Percentiles rank a stretch among this genome's conserved stretches.
Evolutionary conservation across 37 sponge, comb jelly and placozoan genomes (phyloP).

Genomic region (Cladorhizidae sp.): DNA sequence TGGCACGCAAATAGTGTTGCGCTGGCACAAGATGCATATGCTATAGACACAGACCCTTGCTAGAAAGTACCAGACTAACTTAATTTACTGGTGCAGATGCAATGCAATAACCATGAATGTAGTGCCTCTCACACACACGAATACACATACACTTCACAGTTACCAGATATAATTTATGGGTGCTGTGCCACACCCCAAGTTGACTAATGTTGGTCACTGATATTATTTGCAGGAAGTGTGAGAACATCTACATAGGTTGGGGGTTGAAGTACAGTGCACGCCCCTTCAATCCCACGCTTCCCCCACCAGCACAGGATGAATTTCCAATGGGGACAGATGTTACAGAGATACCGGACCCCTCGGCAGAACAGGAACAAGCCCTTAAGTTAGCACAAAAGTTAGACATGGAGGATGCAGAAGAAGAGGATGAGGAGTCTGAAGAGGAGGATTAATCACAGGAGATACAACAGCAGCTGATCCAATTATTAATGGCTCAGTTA

Average conservation of each 20-base stretch:
- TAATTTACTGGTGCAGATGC: too few relatives aligned
- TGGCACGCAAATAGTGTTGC: too few relatives aligned
- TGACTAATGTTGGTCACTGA: background rate
- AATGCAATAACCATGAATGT: too few relatives aligned
- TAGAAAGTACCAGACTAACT: too few relatives aligned
- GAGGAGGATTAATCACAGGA: constrained; percentile 68
- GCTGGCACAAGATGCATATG: too few relatives aligned
- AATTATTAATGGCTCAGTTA: too few relatives aligned
- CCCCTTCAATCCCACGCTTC: constrained; percentile 90
- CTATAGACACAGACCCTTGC: too few relatives aligned
- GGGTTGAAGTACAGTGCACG: constrained; percentile 93
- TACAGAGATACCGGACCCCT: constrained; percentile 89
- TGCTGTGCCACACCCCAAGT: background rate
- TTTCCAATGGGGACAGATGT: constrained; percentile 89
- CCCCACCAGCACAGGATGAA: constrained; percentile 89
- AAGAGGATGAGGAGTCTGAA: constrained; percentile 82
- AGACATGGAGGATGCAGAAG: constrained; percentile 77
- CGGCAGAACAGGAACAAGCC: constrained; percentile 90
- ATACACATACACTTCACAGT: too few relatives aligned
- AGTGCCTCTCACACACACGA: too few relatives aligned
- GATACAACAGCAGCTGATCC: too few relatives aligned
- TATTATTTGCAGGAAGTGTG: constrained; percentile 77
- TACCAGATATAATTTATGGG: too few relatives aligned
- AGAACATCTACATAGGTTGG: constrained; percentile 96
- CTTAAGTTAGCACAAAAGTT: constrained; percentile 82